Evolutionary conservation across 1,140 invertebrate genomes (phyloP), one percentile per base, ranked within the genome.

Genomic region (Sminthurides bifidus): DNA sequence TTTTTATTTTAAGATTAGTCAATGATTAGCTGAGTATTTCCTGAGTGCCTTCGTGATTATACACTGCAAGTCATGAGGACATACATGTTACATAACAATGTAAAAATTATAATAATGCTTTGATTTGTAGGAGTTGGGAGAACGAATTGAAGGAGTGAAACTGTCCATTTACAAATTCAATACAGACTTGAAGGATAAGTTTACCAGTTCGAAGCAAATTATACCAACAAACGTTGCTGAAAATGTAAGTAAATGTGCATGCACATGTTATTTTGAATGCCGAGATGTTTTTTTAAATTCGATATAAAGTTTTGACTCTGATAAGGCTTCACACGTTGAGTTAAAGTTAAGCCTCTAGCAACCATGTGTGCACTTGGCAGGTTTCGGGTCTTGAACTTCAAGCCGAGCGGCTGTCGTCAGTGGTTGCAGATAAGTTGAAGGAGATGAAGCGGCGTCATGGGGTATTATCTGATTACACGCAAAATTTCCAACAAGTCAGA

Each of bases 401-500:
- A n/a, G 77, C 83, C 26, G 89, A 93, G 69, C 78, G 80, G 48
- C 76, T 87, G 17, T 74, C 77, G 31, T 79, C 80, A 57, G 78
- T 77, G 8, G 85, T 91, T 82, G 87, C 91, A 63, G 85, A 88
- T 65, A 89, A 89, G 68, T 79, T 85, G 61, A 78, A 83, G 65
- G 86, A 91, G 69, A 82, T 85, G 69, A 89, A 89, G 68, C 79
- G 85, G 44, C 88, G 87, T 6, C 79, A 80, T 63, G 87, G 86
- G 17, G 77, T 83, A 48, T 77, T 87, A 19, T 79, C 79, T 21
- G 87, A 92, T 54, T 92, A 88, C 69, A 68, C 80, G 8, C 72
- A 75, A 17, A 87, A 87, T 61, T 81, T 88, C 6, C 86, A 90
- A 58, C 79, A 81, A 53, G 77, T 92, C 1, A 84, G 86, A 63